A percentile compares a stretch with the other conserved stretches of the same genome.
Conservation (phyloP, 1,140 invertebrate genomes). For the Macrotrachela quadricornifera region DNA sequence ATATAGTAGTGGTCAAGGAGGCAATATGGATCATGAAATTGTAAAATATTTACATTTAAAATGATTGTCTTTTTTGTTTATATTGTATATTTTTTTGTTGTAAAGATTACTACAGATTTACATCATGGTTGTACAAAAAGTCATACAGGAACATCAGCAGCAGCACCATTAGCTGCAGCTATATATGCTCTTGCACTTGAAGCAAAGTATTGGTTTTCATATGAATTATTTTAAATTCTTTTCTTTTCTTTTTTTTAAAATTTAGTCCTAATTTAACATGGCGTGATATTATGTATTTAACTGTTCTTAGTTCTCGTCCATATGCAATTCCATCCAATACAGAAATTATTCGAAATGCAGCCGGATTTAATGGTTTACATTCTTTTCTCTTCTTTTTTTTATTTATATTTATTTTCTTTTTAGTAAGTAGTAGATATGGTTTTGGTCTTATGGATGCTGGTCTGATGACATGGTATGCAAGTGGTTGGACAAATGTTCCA, state of each 20-base stretch:
- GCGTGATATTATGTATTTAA: constrained; percentile 84
- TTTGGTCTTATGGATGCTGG: constrained; percentile 85
- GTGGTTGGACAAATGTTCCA: constrained; percentile 61
- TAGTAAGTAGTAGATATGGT: constrained; percentile 67
- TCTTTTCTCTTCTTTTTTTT: too few relatives aligned
- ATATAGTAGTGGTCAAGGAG: constrained; percentile 9
- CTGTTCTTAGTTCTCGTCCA: constrained; percentile 63
- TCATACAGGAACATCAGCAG: constrained; percentile 64
- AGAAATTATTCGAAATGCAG: constrained; percentile 24
- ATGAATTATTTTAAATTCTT: background rate
- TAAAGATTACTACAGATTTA: constrained; percentile 47
- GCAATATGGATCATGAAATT: background rate
- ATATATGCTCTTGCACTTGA: constrained; percentile 80
- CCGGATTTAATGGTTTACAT: constrained; percentile 11
- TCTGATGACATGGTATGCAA: constrained; percentile 67
- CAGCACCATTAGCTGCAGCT: constrained; percentile 86
- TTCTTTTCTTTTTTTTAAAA: too few relatives aligned
- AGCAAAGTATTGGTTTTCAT: constrained; percentile 42
- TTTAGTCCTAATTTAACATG: constrained; percentile 51
- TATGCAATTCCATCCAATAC: constrained; percentile 31
- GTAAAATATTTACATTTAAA: background rate
- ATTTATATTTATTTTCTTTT: background rate
- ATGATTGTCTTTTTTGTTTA: too few relatives aligned
- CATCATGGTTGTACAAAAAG: constrained; percentile 43
- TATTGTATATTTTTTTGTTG: background rate